These are phyloP conservation scores for Julus scandinavius DNA, from an alignment of 2,888 invertebrate species.

Conservation along the genomic window DNA sequence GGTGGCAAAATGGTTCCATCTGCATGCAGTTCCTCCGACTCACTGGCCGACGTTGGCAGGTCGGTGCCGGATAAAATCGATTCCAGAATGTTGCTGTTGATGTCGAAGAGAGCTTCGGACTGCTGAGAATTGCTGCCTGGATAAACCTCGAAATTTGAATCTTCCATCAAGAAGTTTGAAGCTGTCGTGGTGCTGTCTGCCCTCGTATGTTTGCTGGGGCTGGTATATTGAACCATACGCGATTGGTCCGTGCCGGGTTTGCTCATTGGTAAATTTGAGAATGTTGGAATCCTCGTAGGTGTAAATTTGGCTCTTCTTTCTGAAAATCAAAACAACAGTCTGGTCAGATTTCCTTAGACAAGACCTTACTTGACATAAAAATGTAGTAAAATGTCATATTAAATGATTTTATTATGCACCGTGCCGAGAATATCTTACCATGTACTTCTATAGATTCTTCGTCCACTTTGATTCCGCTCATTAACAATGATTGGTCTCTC, in stretches of 20 bases:
- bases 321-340: not conserved
- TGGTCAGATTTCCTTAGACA: not conserved
- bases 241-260: not conserved
- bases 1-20: conserved; percentile 15
- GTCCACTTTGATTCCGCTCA: conserved; percentile 54
- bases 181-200: not conserved
- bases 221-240: not conserved
- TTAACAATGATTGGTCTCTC: conserved; percentile 40
- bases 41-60: conserved; percentile 31
- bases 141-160: not conserved
- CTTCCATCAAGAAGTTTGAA: not conserved
- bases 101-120: conserved; percentile 30
- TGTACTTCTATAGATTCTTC: conserved; percentile 75
- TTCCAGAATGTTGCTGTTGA: conserved; percentile 53
- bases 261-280: conserved; percentile 26
- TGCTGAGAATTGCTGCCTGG: not conserved
- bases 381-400: no score
- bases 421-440: no score
- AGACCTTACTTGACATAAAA: no score
- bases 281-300: conserved; percentile 5
- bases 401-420: no score
- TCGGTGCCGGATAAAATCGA: conserved; percentile 48
- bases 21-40: conserved; percentile 8
- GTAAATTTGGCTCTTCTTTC: conserved; percentile 48
- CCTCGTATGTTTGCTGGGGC: not conserved